Evolutionary conservation across 1,140 invertebrate genomes (phyloP), one percentile per base, ranked within the genome.

Genomic region (Dendroctonus ponderosae): DNA sequence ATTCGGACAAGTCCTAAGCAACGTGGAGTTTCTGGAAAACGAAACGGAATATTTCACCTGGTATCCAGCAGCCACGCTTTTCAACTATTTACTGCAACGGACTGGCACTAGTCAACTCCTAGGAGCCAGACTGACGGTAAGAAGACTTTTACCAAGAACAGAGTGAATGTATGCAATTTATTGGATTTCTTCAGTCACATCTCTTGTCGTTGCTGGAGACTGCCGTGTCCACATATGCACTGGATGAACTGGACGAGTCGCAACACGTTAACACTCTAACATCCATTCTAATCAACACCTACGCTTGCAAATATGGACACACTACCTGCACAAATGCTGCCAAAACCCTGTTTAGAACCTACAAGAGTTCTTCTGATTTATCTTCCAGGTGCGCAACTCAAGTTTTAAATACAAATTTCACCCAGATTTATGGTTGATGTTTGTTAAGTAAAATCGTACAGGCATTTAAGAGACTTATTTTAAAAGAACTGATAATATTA

Each of bases 41-140:
- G 89, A 90, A 74, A 82, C 76, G 5, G 81, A 87, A 49, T 86
- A 85, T 57, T 79, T 85, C 42, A 85, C 87, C 2, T 90, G 88
- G 89, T 77, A 78, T 15, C 77, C 85, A 4, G 86, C 86, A 9
- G 78, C 85, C 9, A 79, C 76, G 26, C 82, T 46, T 6, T 67
- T 67, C 48, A 12, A 12, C 7, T 60, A 49, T 58, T 57, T 66
- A 46, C 12, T 66, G n/a, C 11, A 49, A 41, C 50, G 49, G 15
- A 46, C 15, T n/a, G 65, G 65, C 11, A 40, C 14, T 12, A 48
- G 14, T 4, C 41, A 48, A 9, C 12, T 11, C 6, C 40, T 67
- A 53, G 65, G 65, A 8, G 11, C n/a, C 8, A 58, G 50, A 7
- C 11, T 68, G 3, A 53, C 60, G 8, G 66, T 63, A 42, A 63